Conservation (phyloP, 1,140 invertebrate genomes). For the Pseudomyrmex gracilis region DNA sequence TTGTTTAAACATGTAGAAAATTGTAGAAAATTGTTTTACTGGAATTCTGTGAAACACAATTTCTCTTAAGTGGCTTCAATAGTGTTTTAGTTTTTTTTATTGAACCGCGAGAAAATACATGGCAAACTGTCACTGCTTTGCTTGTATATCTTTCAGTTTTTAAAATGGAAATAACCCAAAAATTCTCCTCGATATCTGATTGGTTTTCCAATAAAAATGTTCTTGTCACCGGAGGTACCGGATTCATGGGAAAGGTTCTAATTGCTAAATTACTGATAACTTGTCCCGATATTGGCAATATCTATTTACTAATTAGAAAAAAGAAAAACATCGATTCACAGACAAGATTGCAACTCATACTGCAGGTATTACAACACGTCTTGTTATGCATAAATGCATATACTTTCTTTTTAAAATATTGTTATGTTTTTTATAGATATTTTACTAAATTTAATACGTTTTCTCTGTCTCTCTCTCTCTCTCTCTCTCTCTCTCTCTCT, state of each 20-base stretch:
- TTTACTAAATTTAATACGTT: too few relatives aligned
- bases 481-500: too few relatives aligned
- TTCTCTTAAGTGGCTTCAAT: too few relatives aligned
- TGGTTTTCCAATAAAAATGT: constrained; percentile 88
- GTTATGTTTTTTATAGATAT: too few relatives aligned
- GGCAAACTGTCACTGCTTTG: not conserved
- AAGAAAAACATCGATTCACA: constrained; percentile 87
- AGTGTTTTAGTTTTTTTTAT: too few relatives aligned
- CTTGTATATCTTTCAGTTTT: not conserved
- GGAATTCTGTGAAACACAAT: too few relatives aligned
- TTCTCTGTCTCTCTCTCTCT: too few relatives aligned
- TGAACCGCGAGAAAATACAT: too few relatives aligned
- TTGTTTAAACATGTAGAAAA: too few relatives aligned
- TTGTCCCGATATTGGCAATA: constrained; percentile 88
- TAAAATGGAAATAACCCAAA: constrained; percentile 43
- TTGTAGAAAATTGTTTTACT: too few relatives aligned
- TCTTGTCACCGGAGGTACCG: constrained; percentile 87
- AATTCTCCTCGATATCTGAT: constrained; percentile 78
- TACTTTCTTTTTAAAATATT: not conserved
- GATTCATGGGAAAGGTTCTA: constrained; percentile 92
- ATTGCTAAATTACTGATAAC: constrained; percentile 91
- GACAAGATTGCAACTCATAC: constrained; percentile 78
- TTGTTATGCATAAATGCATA: not conserved
- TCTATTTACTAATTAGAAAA: constrained; percentile 90
- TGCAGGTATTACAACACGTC: constrained; percentile 49